Base-by-base conservation (phyloP, 2,113 vertebrate genomes). In the Festucalex cinctus region DNA sequence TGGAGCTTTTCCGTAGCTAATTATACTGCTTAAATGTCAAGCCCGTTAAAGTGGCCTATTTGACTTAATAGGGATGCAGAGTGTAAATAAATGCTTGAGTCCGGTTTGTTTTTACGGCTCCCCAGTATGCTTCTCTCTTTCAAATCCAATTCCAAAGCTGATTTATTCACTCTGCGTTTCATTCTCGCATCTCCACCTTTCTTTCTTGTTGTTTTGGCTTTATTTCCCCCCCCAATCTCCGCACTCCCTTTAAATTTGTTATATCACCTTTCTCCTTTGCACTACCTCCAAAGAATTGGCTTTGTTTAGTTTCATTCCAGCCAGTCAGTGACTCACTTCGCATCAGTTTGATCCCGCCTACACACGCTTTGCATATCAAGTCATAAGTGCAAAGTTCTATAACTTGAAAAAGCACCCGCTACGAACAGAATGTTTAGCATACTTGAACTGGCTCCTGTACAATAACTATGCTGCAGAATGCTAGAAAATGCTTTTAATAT, bases 11-110 rank as follows among this genome's bases (percentile, higher is more conserved):
- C 67, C 39, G 58, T 75, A 57, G 77, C 80, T 88, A 73, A 84
- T 88, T 88, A 87, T 75, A 16, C 75, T 63, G 81, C 77, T 85
- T 74, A 89, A 90, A 90, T 90, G 89, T 90, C 89, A 88, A 76
- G 69, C 82, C 88, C 66, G 77, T 90, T 90, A 90, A 89, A 88
- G 83, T 65, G 77, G 65, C 74, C 83, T 77, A 85, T 92, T 91
- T 86, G 76, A 86, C 78, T 88, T 89, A 88, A 92, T 88, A 86
- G 85, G 87, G 81, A 80, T 74, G 80, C 82, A 65, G 78, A 83
- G 78, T 81, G 80, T 87, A 91, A 91, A 91, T 89, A 91, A 90
- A 90, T 72, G 67, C 77, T 72, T 69, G 46, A 78, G 86, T 83
- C 75, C 75, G 65, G 83, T 91, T 90, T 90, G 83, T 90, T 91